Conservation (phyloP, 2,113 vertebrate species). For the Cololabis saira region DNA sequence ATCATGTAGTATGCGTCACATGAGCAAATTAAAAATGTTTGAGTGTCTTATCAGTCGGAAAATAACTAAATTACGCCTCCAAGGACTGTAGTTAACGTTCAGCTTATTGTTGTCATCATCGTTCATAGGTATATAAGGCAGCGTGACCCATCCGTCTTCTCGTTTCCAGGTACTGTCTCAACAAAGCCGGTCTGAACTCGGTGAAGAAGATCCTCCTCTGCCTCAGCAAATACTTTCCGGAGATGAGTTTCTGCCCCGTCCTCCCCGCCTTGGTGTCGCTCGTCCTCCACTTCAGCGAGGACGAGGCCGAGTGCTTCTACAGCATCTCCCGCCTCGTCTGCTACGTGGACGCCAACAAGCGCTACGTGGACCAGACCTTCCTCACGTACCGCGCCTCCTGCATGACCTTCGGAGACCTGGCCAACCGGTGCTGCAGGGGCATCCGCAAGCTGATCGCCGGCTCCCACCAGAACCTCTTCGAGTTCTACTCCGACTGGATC, state of each 20-base stretch:
- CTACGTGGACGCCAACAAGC: slow-evolving; percentile 83
- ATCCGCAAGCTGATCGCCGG: slow-evolving; percentile 87
- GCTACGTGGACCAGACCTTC: slow-evolving; percentile 88
- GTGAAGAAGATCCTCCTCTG: slow-evolving; percentile 87
- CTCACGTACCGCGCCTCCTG: slow-evolving; percentile 86
- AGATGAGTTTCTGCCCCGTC: slow-evolving; percentile 86
- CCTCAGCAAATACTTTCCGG: slow-evolving; percentile 79
- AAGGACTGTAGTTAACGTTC: too few species aligned
- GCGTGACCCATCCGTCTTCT: neutral
- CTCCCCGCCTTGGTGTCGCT: slow-evolving; percentile 86
- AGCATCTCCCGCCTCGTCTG: slow-evolving; percentile 82
- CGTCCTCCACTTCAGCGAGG: slow-evolving; percentile 87
- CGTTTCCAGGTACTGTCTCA: slow-evolving; percentile 84
- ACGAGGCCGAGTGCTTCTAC: slow-evolving; percentile 88
- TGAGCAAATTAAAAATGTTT: too few species aligned
- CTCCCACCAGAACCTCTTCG: slow-evolving; percentile 84
- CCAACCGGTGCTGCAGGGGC: slow-evolving; percentile 87
- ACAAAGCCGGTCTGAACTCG: slow-evolving; percentile 79
- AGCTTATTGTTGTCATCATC: neutral
- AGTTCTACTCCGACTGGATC: slow-evolving; percentile 90
- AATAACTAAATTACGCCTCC: too few species aligned
- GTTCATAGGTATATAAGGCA: neutral
- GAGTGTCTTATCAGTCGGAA: too few species aligned
- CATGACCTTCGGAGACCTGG: slow-evolving; percentile 91
- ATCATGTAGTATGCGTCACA: too few species aligned